phyloP scores from a whole-genome alignment of 2,888 invertebrate genomes.

The Campopleginae sp. region DNA sequence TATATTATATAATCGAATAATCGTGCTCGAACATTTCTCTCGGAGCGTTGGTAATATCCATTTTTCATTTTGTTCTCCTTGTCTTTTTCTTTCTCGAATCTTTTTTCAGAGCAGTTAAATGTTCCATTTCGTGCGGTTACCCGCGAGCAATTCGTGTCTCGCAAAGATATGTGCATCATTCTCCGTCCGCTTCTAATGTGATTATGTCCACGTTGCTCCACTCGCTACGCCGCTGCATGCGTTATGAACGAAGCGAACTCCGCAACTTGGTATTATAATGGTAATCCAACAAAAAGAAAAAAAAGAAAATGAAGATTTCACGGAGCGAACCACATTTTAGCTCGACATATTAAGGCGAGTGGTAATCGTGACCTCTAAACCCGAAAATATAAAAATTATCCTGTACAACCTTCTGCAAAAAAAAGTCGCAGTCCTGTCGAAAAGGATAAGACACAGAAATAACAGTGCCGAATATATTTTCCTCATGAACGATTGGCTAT shows the following conservation, averaged over 20 bases:
- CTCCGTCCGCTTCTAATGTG: constrained; percentile 20
- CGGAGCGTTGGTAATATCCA: constrained; percentile 4
- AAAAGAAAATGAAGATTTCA: neutral
- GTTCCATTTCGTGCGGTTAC: constrained; percentile 23
- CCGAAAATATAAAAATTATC: neutral
- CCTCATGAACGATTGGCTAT: too few species aligned
- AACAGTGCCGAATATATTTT: too few species aligned
- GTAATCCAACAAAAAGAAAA: neutral
- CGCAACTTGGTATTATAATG: neutral
- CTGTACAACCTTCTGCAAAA: neutral
- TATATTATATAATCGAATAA: constrained; percentile 14
- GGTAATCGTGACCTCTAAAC: neutral
- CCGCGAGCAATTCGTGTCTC: constrained; percentile 33
- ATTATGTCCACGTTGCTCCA: constrained; percentile 17
- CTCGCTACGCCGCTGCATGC: constrained; percentile 8
- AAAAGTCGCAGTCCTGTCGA: too few species aligned
- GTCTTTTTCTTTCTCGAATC: neutral
- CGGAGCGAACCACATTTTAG: neutral
- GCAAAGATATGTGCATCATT: constrained; percentile 20
- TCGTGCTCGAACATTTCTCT: neutral
- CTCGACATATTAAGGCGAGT: neutral
- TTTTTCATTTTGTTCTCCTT: neutral
- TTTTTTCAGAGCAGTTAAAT: constrained; percentile 22
- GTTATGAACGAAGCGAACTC: neutral
- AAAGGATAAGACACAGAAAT: too few species aligned